Conservation (phyloP, 2,113 vertebrate species). For the Pomatostomus ruficeps region DNA sequence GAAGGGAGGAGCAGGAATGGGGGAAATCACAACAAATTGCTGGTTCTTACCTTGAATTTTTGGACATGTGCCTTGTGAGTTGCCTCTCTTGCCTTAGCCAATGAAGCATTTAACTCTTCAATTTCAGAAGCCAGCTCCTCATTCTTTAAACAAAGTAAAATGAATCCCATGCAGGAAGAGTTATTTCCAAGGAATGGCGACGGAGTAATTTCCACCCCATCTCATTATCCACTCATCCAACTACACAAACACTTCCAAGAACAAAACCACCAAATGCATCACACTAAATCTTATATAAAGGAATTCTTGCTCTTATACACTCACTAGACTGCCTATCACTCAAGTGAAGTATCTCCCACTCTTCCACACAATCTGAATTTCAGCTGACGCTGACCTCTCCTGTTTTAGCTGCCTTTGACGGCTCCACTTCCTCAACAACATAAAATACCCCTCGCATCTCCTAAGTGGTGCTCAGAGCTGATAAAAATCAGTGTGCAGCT, state of each 20-base stretch:
- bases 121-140: conserved; percentile 84
- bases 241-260: neutral
- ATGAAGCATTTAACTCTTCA: conserved; percentile 78
- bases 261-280: neutral
- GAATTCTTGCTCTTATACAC: neutral
- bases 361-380: neutral
- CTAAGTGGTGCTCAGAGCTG: neutral
- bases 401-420: neutral
- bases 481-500: neutral
- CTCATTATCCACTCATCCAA: neutral
- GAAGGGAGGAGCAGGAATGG: neutral
- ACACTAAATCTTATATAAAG: neutral
- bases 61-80: conserved; percentile 81
- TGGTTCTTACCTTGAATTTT: conserved; percentile 79
- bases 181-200: neutral
- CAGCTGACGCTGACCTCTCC: neutral
- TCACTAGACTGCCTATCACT: neutral
- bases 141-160: conserved; percentile 71
- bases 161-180: neutral
- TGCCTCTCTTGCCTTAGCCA: conserved; percentile 81
- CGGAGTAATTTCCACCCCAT: neutral
- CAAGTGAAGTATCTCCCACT: neutral
- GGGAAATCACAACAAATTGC: neutral
- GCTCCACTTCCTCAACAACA: neutral
- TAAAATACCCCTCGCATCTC: neutral